Conservation (phyloP, 2,113 vertebrate species). For the Panthera tigris region DNA sequence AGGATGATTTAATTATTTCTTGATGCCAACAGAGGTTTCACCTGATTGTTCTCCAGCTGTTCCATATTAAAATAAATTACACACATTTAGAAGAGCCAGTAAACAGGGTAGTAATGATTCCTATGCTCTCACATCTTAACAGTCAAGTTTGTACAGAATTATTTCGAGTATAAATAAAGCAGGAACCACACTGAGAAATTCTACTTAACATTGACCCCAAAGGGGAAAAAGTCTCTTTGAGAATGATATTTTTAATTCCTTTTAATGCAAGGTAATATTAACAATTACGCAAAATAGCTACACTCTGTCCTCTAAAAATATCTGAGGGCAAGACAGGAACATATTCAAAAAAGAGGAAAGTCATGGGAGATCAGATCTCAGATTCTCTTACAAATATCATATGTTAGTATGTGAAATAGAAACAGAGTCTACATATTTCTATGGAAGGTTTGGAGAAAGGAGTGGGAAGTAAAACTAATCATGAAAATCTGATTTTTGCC, state of each 20-base stretch:
- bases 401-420: background rate
- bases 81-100: conserved; percentile 44
- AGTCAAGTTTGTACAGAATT: conserved; percentile 22
- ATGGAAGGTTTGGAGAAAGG: background rate
- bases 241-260: background rate
- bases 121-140: background rate
- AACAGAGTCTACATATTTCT: background rate
- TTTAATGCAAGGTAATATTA: background rate
- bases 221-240: background rate
- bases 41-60: conserved; percentile 66
- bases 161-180: background rate
- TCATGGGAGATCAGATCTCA: background rate
- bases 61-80: conserved; percentile 69
- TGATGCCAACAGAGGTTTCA: background rate
- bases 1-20: conserved; percentile 15
- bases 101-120: conserved; percentile 51
- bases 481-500: background rate
- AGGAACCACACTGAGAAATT: background rate
- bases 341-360: background rate
- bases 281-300: background rate
- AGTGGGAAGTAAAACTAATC: background rate
- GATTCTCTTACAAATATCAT: background rate
- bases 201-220: background rate
- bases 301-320: background rate
- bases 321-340: background rate